Conservation (phyloP, 64 coral and sea anemone genomes). For the Montipora capricornis region DNA sequence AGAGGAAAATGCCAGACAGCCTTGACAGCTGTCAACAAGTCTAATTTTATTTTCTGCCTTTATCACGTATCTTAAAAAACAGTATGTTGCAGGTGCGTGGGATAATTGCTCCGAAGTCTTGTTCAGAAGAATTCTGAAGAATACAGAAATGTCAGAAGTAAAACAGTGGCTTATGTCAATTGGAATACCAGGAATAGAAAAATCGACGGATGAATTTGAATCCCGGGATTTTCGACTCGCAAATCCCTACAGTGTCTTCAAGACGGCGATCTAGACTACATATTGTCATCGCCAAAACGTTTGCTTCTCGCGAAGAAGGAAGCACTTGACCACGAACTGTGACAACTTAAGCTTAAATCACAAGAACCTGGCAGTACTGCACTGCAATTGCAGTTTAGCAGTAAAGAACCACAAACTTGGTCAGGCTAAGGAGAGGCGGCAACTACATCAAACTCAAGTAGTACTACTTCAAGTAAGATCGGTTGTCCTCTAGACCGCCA, state of each 20-base stretch:
- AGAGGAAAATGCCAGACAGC: not conserved
- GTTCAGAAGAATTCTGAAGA: not conserved
- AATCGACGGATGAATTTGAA: too few relatives aligned
- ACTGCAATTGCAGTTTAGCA: not conserved
- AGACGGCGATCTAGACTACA: too few relatives aligned
- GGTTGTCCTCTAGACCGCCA: not conserved
- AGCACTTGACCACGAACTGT: not conserved
- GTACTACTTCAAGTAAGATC: not conserved
- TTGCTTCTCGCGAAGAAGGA: conserved; percentile 44
- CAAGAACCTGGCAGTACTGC: too few relatives aligned
- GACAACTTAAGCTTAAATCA: not conserved
- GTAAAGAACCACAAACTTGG: conserved; percentile 1
- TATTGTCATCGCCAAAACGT: not conserved
- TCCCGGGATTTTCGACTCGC: not conserved
- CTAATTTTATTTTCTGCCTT: not conserved
- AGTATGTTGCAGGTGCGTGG: too few relatives aligned
- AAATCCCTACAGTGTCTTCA: conserved; percentile 3
- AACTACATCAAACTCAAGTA: not conserved
- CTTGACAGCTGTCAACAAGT: conserved; percentile 12
- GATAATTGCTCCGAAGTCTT: too few relatives aligned
- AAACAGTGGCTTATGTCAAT: too few relatives aligned
- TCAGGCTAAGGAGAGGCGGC: not conserved
- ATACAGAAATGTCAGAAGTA: not conserved
- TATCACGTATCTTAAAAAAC: too few relatives aligned
- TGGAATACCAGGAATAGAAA: too few relatives aligned